Conservation (phyloP, 2,113 vertebrate species). For the Bubo scandiacus region DNA sequence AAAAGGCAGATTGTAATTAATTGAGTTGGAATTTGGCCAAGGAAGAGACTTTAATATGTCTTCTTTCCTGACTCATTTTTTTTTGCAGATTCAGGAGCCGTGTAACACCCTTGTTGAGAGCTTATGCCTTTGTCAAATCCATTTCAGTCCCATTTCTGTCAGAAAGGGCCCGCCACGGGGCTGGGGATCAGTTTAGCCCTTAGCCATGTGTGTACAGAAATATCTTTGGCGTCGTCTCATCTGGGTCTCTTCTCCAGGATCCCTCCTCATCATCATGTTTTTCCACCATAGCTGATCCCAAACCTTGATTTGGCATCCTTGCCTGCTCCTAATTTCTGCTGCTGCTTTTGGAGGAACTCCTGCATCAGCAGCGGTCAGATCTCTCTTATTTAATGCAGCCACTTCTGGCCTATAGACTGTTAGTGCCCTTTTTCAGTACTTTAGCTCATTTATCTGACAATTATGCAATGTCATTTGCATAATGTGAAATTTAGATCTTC, state of each 20-base stretch:
- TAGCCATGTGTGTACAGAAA: accelerated
- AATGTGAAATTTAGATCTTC: background rate
- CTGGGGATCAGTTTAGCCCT: background rate
- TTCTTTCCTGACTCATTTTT: background rate
- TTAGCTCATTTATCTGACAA: background rate
- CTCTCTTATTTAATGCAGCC: background rate
- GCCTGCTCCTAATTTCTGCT: background rate
- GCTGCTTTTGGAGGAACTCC: background rate
- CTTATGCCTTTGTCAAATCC: background rate
- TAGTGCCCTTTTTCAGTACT: background rate
- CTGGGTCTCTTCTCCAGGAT: background rate
- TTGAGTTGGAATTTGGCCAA: slow-evolving; percentile 60
- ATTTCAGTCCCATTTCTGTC: background rate
- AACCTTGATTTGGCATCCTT: background rate
- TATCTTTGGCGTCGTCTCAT: background rate
- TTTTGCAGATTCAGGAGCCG: background rate
- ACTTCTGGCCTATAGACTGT: background rate
- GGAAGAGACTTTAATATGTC: slow-evolving; percentile 18
- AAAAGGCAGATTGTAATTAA: slow-evolving; percentile 58
- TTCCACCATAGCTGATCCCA: background rate
- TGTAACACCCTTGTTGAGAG: background rate
- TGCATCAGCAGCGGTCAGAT: background rate
- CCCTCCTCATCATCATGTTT: background rate
- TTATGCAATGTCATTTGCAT: slow-evolving; percentile 15
- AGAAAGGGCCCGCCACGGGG: background rate